Conservation (phyloP, 2,888 invertebrate species). For the Drosophila falleni region DNA sequence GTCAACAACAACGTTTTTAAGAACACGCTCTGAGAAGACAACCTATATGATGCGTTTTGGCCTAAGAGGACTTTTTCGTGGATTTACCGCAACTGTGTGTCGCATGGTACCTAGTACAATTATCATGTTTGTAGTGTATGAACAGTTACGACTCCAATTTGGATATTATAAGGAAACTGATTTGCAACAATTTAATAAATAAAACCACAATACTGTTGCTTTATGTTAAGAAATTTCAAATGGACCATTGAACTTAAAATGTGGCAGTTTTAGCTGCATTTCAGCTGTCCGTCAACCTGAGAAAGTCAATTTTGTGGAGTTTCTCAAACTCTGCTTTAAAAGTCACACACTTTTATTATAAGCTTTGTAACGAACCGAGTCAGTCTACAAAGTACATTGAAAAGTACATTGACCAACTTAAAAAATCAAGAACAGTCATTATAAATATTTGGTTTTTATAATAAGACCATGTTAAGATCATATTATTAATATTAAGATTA, state of each 20-base stretch:
- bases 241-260: background rate
- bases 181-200: background rate
- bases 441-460: too few relatives aligned
- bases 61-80: constrained; percentile 51
- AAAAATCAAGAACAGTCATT: too few relatives aligned
- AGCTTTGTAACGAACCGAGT: too few relatives aligned
- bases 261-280: background rate
- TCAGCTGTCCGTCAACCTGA: background rate
- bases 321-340: background rate
- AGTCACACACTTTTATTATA: too few relatives aligned
- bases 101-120: constrained; percentile 56
- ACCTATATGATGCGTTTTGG: constrained; percentile 46
- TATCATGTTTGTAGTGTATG: constrained; percentile 48
- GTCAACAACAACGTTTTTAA: background rate
- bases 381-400: too few relatives aligned
- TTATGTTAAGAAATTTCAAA: background rate
- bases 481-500: too few relatives aligned
- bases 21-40: background rate
- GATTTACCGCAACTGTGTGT: constrained; percentile 38
- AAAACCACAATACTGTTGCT: background rate
- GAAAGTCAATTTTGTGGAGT: background rate
- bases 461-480: too few relatives aligned
- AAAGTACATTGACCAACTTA: too few relatives aligned
- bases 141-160: constrained; percentile 47
- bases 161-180: constrained; percentile 35